These are phyloP conservation scores for Chironomus tentans DNA, from an alignment of 2,888 invertebrate species.

Conservation along the genomic window DNA sequence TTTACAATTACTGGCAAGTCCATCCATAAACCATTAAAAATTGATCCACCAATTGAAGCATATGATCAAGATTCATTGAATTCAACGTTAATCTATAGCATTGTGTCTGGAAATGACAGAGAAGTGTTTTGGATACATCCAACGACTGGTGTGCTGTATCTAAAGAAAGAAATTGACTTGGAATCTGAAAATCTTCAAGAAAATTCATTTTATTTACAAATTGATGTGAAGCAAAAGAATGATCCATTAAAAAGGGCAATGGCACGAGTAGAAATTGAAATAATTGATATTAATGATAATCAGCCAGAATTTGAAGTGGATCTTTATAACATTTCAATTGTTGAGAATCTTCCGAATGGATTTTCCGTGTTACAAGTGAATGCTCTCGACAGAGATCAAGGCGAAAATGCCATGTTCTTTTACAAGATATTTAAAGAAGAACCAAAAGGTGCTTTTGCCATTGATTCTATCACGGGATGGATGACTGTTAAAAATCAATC, in stretches of 20 bases:
- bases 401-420: slow-evolving; percentile 74
- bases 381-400: slow-evolving; percentile 73
- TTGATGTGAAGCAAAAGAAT: slow-evolving; percentile 71
- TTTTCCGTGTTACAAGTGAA: slow-evolving; percentile 49
- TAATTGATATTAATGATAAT: slow-evolving; percentile 74
- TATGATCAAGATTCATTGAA: slow-evolving; percentile 75
- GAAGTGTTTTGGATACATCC: slow-evolving; percentile 66
- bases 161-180: slow-evolving; percentile 72
- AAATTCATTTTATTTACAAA: slow-evolving; percentile 63
- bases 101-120: slow-evolving; percentile 71
- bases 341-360: slow-evolving; percentile 82
- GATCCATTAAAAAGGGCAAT: slow-evolving; percentile 66
- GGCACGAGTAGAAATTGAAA: slow-evolving; percentile 63
- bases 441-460: slow-evolving; percentile 65
- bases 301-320: slow-evolving; percentile 81
- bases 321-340: slow-evolving; percentile 84
- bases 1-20: slow-evolving; percentile 64
- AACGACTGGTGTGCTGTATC: slow-evolving; percentile 62
- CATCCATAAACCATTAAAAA: slow-evolving; percentile 60
- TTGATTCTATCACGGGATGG: slow-evolving; percentile 75
- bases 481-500: slow-evolving; percentile 68
- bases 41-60: slow-evolving; percentile 64
- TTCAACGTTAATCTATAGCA: slow-evolving; percentile 64
- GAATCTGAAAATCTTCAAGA: slow-evolving; percentile 66
- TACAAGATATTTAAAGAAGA: slow-evolving; percentile 60